A percentile compares a stretch with the other conserved stretches of the same genome.
Evolutionary conservation across 2,888 invertebrate genomes (phyloP).

Genomic region (Drosophila subsilvestris): DNA sequence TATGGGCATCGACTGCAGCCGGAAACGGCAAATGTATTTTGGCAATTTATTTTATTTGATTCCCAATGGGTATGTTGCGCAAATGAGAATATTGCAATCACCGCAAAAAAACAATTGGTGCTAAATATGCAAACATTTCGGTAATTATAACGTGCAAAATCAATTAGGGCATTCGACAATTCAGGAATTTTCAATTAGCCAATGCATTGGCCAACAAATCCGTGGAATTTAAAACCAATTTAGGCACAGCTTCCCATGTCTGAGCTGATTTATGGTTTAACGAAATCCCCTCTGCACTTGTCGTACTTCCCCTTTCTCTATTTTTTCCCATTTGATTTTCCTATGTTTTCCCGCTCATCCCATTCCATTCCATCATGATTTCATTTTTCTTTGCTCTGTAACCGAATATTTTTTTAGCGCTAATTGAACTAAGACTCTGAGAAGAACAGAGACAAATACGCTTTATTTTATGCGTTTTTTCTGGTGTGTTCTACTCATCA

Average conservation of each 20-base stretch:
- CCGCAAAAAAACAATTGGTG: conserved; percentile 16
- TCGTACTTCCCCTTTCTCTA: background rate
- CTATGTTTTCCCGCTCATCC: conserved; percentile 17
- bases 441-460: background rate
- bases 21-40: conserved; percentile 30
- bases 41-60: conserved; percentile 33
- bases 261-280: conserved; percentile 1
- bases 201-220: background rate
- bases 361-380: conserved; percentile 21
- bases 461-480: background rate
- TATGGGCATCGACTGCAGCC: conserved; percentile 30
- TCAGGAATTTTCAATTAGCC: conserved; percentile 26
- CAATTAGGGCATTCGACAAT: conserved; percentile 10
- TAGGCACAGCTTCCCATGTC: background rate
- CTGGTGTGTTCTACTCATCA: background rate
- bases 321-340: background rate
- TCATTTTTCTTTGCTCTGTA: conserved; percentile 28
- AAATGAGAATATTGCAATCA: conserved; percentile 5
- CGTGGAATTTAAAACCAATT: background rate
- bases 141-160: conserved; percentile 32
- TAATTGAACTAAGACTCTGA: conserved; percentile 37
- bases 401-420: conserved; percentile 42
- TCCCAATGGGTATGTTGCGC: background rate
- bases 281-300: background rate
- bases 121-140: conserved; percentile 33